Conservation (phyloP, 2,113 vertebrate species). For the Hypocryptadius cinnamomeus region DNA sequence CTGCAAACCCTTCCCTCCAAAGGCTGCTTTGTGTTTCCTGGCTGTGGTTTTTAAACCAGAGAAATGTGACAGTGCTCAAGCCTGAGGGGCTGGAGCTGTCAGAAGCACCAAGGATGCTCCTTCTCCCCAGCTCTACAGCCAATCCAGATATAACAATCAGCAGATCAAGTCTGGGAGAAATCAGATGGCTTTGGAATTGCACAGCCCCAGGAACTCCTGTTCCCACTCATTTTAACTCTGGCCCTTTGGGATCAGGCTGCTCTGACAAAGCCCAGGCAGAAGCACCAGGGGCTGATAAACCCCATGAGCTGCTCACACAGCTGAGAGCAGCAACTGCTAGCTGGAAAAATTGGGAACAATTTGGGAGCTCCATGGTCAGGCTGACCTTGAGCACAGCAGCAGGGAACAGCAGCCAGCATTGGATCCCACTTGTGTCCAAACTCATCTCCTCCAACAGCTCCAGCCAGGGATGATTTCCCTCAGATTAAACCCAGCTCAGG, state of each 20-base stretch:
- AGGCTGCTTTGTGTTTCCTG: neutral
- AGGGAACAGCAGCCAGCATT: accelerated
- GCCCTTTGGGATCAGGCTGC: neutral
- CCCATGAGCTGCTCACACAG: neutral
- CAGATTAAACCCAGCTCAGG: neutral
- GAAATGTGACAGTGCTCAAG: neutral
- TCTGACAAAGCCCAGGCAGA: neutral
- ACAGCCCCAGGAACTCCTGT: neutral
- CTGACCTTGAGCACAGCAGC: neutral
- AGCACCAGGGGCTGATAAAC: neutral
- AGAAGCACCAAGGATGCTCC: neutral
- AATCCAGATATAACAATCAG: neutral
- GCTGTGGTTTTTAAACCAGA: neutral
- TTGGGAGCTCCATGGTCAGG: neutral
- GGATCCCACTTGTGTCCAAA: neutral
- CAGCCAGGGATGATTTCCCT: neutral
- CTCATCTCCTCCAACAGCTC: neutral
- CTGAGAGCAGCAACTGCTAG: neutral
- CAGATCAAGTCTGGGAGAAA: neutral
- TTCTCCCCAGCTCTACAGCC: neutral
- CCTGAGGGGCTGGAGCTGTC: neutral
- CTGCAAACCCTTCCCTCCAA: neutral
- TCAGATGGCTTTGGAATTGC: neutral
- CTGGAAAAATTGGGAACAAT: neutral
- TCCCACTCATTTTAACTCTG: neutral